These are phyloP conservation scores for Nothobranchius furzeri DNA, from an alignment of 2,113 vertebrate genomes.

Conservation along the genomic window DNA sequence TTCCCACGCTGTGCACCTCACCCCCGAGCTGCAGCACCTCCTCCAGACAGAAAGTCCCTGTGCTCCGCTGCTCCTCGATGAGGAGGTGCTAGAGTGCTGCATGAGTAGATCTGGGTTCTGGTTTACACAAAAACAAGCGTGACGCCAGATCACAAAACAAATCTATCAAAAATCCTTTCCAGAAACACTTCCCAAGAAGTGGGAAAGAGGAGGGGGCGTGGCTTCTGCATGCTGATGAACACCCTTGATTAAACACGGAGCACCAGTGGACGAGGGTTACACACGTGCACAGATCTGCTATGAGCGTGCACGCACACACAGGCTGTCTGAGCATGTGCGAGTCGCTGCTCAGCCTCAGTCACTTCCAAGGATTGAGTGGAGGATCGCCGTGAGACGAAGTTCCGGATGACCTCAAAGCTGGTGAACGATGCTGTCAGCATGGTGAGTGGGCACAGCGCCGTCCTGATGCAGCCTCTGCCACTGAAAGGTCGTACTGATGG, in stretches of 20 bases:
- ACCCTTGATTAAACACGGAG: slow-evolving; percentile 27
- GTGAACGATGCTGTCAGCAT: slow-evolving; percentile 77
- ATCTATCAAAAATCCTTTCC: slow-evolving; percentile 23
- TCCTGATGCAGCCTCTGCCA: slow-evolving; percentile 78
- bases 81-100: slow-evolving; percentile 46
- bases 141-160: slow-evolving; percentile 28
- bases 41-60: background rate
- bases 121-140: slow-evolving; percentile 24
- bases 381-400: background rate
- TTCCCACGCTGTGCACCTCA: background rate
- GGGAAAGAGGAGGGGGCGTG: slow-evolving; percentile 32
- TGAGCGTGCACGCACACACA: background rate
- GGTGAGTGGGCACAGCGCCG: slow-evolving; percentile 40
- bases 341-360: background rate
- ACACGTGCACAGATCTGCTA: slow-evolving; percentile 32
- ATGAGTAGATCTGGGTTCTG: background rate
- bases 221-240: slow-evolving; percentile 2
- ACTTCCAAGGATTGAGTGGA: background rate
- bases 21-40: background rate
- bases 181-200: slow-evolving; percentile 32
- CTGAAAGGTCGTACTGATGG: slow-evolving; percentile 80
- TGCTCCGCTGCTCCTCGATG: slow-evolving; percentile 6
- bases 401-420: slow-evolving; percentile 67
- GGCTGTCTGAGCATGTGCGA: background rate
- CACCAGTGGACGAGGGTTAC: slow-evolving; percentile 35